Evolutionary conservation across 2,888 invertebrate genomes (phyloP).

Genomic region (Anarsia innoxiella): DNA sequence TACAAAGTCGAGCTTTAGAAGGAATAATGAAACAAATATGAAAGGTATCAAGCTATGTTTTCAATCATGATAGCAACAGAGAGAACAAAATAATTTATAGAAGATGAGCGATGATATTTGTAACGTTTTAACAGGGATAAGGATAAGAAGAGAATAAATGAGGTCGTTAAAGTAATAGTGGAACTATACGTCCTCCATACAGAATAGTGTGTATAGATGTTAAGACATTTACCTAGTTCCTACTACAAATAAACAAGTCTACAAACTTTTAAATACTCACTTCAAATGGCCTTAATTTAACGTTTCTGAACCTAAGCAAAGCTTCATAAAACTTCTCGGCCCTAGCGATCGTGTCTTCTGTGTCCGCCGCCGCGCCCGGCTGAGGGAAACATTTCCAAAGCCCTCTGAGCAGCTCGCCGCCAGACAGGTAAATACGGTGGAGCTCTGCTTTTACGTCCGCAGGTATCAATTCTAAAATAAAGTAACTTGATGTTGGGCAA

Average conservation of each 20-base stretch:
- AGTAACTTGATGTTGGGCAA: no score
- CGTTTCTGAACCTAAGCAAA: conserved; percentile 89
- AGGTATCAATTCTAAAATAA: conserved; percentile 84
- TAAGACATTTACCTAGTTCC: no score
- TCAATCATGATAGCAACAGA: no score
- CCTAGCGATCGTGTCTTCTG: conserved; percentile 88
- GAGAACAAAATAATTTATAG: not conserved
- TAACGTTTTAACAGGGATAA: not conserved
- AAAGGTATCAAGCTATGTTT: no score
- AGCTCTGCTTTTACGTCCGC: conserved; percentile 88
- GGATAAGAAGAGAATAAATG: not conserved
- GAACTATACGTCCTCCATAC: no score
- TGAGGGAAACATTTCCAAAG: conserved; percentile 97
- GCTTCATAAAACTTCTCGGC: conserved; percentile 92
- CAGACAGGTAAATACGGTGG: conserved; percentile 87
- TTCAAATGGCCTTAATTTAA: conserved; percentile 90
- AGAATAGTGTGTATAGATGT: no score
- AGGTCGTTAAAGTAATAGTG: no score
- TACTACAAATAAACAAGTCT: not conserved
- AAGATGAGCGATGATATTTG: not conserved
- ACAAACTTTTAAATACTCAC: conserved; percentile 47
- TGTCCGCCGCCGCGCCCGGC: conserved; percentile 83
- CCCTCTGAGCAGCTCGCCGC: conserved; percentile 92
- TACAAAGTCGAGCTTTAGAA: no score
- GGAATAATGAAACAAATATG: no score